Conservation (phyloP, 2,113 vertebrate species). For the Scortum barcoo region DNA sequence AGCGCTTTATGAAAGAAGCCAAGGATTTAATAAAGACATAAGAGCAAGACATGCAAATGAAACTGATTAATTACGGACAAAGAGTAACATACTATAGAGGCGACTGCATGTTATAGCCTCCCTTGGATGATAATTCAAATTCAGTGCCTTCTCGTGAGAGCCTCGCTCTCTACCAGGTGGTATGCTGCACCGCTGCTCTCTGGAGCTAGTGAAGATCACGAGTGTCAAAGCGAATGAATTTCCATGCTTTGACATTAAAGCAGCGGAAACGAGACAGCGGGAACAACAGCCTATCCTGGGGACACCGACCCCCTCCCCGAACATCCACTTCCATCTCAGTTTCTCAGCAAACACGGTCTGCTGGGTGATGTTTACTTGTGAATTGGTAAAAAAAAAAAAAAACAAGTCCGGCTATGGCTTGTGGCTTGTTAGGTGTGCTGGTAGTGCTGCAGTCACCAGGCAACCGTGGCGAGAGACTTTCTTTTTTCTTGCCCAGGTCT, state of each 20-base stretch:
- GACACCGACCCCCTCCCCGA: background rate
- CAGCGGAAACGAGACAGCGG: constrained; percentile 22
- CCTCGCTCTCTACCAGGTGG: constrained; percentile 26
- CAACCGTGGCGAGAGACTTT: constrained; percentile 47
- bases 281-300: constrained; percentile 20
- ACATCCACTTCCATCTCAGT: constrained; percentile 7
- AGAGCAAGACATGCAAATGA: constrained; percentile 24
- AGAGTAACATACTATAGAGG: constrained; percentile 25
- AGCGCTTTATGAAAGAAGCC: constrained; percentile 40
- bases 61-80: constrained; percentile 42
- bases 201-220: constrained; percentile 22
- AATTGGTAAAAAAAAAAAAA: constrained; percentile 17
- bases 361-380: constrained; percentile 34
- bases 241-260: constrained; percentile 46
- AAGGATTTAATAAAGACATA: constrained; percentile 57
- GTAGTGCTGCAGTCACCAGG: constrained; percentile 62
- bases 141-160: constrained; percentile 2
- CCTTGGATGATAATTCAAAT: constrained; percentile 23
- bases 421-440: constrained; percentile 31
- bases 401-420: constrained; percentile 3
- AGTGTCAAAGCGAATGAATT: constrained; percentile 43
- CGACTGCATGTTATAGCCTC: constrained; percentile 8
- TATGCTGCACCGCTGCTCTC: constrained; percentile 19
- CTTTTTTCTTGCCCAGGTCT: constrained; percentile 19
- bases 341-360: constrained; percentile 1